Evolutionary conservation across 2,113 vertebrate genomes (phyloP), one percentile per base, ranked within the genome.

Genomic region (Cryptotis parvus): DNA sequence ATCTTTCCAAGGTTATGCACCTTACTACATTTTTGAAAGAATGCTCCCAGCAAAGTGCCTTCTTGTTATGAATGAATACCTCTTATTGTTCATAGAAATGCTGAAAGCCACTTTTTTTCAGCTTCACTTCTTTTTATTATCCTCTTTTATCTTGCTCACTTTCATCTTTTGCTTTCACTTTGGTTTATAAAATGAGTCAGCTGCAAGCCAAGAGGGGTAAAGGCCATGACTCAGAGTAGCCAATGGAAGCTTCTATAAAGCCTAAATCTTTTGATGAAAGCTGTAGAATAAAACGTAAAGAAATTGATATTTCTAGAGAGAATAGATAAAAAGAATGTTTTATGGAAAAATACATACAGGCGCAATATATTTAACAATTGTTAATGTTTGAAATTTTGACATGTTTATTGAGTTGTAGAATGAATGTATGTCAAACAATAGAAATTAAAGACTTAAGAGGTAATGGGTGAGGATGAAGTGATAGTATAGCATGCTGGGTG

Each of bases 131-230:
- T 95, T 97, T n/a, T 96, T 95, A 84, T 97, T 93, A 92, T 95
- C 90, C 68, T 96, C 93, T 97, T 97, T 96, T 95, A 97, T 97
- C 94, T 95, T 70, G 29, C 26, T 90, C 75, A 90, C 95, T 97
- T 97, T 96, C 90, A 96, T 96, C 94, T 95, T 93, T 80, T 85
- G 81, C 87, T 93, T 94, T 96, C 90, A 94, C 84, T 95, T 95
- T 93, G 93, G 81, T 87, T 95, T 94, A 85, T 72, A 92, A 95
- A 95, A 92, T 93, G 94, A 95, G 91, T 90, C 91, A 95, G 93
- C 92, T 83, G 92, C 55, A 70, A 92, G 43, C 66, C 83, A 85
- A 79, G 68, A 73, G 15, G 78, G 69, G 37, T 78, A 92, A 96
- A 92, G 87, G 94, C 91, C 93, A 65, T 11, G 84, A 89, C 84